Conservation (phyloP, 1,140 invertebrate genomes). For the Anthonomus grandis region DNA sequence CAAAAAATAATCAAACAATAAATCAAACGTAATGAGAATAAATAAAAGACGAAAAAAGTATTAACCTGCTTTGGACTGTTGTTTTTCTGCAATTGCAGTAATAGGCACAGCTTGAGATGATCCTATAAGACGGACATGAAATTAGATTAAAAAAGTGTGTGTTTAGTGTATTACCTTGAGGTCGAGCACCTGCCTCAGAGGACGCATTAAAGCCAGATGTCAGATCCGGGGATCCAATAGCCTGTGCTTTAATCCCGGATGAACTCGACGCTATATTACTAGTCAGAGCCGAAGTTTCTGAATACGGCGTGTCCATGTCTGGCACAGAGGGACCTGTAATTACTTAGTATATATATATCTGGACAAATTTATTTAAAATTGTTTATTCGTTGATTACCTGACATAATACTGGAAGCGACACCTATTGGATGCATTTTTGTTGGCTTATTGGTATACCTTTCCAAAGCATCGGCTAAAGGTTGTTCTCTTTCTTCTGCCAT, state of each 20-base stretch:
- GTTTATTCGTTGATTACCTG: slow-evolving; percentile 1
- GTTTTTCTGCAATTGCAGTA: too few relatives aligned
- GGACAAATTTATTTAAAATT: not conserved
- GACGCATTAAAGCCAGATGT: not conserved
- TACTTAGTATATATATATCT: not conserved
- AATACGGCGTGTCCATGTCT: slow-evolving; percentile 10
- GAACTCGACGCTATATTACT: slow-evolving; percentile 9
- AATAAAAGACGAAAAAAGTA: too few relatives aligned
- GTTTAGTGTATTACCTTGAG: too few relatives aligned
- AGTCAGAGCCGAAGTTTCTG: not conserved
- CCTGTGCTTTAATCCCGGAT: not conserved
- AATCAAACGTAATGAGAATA: too few relatives aligned
- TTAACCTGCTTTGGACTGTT: too few relatives aligned
- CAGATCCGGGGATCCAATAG: not conserved
- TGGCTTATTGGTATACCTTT: slow-evolving; percentile 3
- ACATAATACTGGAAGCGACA: slow-evolving; percentile 12
- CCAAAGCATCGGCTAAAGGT: not conserved
- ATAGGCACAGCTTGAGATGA: too few relatives aligned
- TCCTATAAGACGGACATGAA: too few relatives aligned
- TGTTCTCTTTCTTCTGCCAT: not conserved
- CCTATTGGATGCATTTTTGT: not conserved
- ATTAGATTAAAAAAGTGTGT: too few relatives aligned
- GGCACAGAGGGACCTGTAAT: slow-evolving; percentile 14
- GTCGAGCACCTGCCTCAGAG: not conserved
- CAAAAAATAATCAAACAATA: too few relatives aligned